Conservation (phyloP, 2,113 vertebrate genomes). For the Menidia beryllina region DNA sequence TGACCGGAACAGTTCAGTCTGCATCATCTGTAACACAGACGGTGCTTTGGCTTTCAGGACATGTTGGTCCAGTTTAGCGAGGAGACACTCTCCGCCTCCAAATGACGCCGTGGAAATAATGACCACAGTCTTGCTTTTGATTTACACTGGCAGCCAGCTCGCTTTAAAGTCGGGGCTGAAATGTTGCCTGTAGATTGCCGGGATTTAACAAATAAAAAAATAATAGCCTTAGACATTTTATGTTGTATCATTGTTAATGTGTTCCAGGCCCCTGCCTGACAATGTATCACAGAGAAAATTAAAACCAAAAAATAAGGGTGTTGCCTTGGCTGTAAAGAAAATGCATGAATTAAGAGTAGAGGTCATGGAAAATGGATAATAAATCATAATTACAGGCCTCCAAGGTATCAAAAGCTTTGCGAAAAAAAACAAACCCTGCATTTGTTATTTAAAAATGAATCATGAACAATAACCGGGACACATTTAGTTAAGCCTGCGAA, state of each 20-base stretch:
- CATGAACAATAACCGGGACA: not conserved
- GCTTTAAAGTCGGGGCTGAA: constrained; percentile 35
- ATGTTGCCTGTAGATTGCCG: constrained; percentile 17
- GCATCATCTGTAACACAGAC: constrained; percentile 52
- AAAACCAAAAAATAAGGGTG: not conserved
- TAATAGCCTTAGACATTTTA: constrained; percentile 14
- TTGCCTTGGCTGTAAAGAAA: not conserved
- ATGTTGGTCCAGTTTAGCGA: constrained; percentile 33
- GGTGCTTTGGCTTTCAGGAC: constrained; percentile 31
- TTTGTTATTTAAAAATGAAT: not conserved
- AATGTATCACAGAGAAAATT: not conserved
- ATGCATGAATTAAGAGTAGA: not conserved
- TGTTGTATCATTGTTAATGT: constrained; percentile 29
- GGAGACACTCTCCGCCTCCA: constrained; percentile 8
- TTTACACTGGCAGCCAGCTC: constrained; percentile 41
- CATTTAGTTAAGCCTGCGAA: constrained; percentile 1
- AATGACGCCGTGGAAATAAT: constrained; percentile 59
- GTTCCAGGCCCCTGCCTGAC: not conserved
- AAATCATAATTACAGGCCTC: not conserved
- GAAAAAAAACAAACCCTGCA: not conserved
- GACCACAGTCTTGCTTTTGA: constrained; percentile 44
- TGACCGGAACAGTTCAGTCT: constrained; percentile 54
- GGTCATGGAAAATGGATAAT: not conserved
- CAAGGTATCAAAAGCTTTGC: not conserved
- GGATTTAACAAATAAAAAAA: constrained; percentile 31